Base-by-base conservation (phyloP, 2,113 vertebrate genomes). In the Anoplopoma fimbria region DNA sequence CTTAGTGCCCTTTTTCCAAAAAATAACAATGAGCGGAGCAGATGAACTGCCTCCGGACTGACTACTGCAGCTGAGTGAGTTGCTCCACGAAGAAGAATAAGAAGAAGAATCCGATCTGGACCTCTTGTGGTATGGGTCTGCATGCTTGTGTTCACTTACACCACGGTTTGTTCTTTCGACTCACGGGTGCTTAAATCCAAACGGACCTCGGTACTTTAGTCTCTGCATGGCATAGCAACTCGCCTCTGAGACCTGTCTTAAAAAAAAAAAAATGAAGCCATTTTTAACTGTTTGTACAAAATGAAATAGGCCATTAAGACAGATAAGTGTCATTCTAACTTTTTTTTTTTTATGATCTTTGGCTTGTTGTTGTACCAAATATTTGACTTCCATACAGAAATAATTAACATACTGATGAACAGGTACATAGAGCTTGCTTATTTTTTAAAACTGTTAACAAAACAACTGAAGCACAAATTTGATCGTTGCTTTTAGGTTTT, bases 241-340 rank as follows among this genome's bases (percentile, higher is more conserved):
- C 63, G 47, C 61, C 84, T 70, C 33, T 1, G 72, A 87, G 79
- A 83, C 85, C 42, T 78, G 69, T 89, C 69, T 87, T 85, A 74
- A 64, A 81, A 38, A 63, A 70, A 63, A 62, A 79, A 71, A 68
- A 60, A 80, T 77, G 1, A 89, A 91, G 91, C 90, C 83, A 90
- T 91, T 92, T 90, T 83, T 88, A 88, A 82, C 51, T 55, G 76
- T 90, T 92, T 92, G 85, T 92, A 92, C 40, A 84, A 81, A 85
- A 65, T 51, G 51, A 88, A 88, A 82, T 75, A 51, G 84, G 83
- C 25, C 36, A 40, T 79, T 63, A 75, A 81, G 68, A 79, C 87
- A 78, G 19, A 9, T 65, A 7, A 21, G 27, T 81, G 85, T 88
- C 42, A 74, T 72, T 90, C 87, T 53, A 75, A 65, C 65, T 58